Evolutionary conservation across 2,888 invertebrate species (phyloP).

Genomic region (Nomada fucata): DNA sequence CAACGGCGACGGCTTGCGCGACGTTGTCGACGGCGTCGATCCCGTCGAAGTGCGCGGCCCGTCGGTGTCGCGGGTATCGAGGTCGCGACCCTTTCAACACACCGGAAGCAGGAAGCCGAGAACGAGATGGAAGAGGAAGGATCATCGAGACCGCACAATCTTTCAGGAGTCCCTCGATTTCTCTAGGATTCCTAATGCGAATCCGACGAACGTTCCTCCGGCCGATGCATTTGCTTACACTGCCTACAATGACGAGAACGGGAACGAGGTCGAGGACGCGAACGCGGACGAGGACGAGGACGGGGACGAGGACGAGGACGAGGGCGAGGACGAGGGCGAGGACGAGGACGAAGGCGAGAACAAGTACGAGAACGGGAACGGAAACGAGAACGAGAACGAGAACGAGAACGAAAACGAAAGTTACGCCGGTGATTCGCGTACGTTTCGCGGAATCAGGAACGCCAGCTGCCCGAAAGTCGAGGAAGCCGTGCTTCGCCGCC

Average conservation of each 20-base stretch:
- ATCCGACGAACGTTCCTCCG: slow-evolving; percentile 53
- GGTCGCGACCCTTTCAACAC: slow-evolving; percentile 27
- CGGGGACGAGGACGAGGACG: not conserved
- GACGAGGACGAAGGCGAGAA: not conserved
- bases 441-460: slow-evolving; percentile 1
- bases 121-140: slow-evolving; percentile 11
- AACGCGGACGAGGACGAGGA: slow-evolving; percentile 13
- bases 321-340: not conserved
- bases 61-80: slow-evolving; percentile 29
- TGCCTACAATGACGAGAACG: slow-evolving; percentile 73
- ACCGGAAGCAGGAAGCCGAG: slow-evolving; percentile 14
- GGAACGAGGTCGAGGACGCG: slow-evolving; percentile 30
- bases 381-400: not conserved
- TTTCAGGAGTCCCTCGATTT: slow-evolving; percentile 10
- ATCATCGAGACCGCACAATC: not conserved
- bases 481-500: not conserved
- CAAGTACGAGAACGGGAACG: not conserved
- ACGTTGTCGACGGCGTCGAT: not conserved
- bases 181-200: slow-evolving; percentile 20
- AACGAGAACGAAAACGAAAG: not conserved
- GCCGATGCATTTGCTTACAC: slow-evolving; percentile 75
- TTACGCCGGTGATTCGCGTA: not conserved
- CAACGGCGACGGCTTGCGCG: not conserved
- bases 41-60: slow-evolving; percentile 10
- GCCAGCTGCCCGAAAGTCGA: not conserved